A percentile compares a stretch with the other conserved stretches of the same genome.
These are phyloP conservation scores for Clepsis dumicolana DNA, from an alignment of 2,888 invertebrate species.

Conservation along the genomic window DNA sequence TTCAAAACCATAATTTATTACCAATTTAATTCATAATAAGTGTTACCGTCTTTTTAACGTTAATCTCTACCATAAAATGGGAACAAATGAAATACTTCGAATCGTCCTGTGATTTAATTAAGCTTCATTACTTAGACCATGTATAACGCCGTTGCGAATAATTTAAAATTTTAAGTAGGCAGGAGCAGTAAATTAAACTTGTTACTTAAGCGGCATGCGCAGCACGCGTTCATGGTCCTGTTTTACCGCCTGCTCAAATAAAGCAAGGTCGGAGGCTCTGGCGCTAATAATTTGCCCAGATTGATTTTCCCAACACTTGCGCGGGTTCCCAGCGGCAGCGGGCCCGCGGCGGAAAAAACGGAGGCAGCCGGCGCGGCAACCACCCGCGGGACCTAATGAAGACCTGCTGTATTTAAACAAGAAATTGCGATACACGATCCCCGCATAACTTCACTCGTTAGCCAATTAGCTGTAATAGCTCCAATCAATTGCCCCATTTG, in stretches of 20 bases:
- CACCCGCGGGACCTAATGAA: slow-evolving; percentile 65
- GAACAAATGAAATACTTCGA: not conserved
- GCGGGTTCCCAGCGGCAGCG: slow-evolving; percentile 75
- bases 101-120: not conserved
- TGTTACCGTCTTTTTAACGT: not conserved
- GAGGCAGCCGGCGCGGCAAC: slow-evolving; percentile 61
- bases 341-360: slow-evolving; percentile 56
- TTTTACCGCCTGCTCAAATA: slow-evolving; percentile 7
- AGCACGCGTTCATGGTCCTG: not conserved
- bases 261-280: slow-evolving; percentile 5
- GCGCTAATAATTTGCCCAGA: slow-evolving; percentile 54
- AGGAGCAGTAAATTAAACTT: not conserved
- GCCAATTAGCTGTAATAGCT: slow-evolving; percentile 69
- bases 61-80: not conserved
- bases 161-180: too few relatives aligned
- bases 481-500: slow-evolving; percentile 63
- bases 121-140: too few relatives aligned
- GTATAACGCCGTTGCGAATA: too few relatives aligned
- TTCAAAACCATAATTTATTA: not conserved
- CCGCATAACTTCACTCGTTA: slow-evolving; percentile 59
- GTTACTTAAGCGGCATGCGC: not conserved
- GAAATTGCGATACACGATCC: slow-evolving; percentile 72
- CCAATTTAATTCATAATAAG: not conserved
- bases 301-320: slow-evolving; percentile 78
- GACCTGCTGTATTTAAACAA: slow-evolving; percentile 77